These are phyloP conservation scores for Caenorhabditis brenneri DNA, from an alignment of 1,140 invertebrate species.

Conservation along the genomic window DNA sequence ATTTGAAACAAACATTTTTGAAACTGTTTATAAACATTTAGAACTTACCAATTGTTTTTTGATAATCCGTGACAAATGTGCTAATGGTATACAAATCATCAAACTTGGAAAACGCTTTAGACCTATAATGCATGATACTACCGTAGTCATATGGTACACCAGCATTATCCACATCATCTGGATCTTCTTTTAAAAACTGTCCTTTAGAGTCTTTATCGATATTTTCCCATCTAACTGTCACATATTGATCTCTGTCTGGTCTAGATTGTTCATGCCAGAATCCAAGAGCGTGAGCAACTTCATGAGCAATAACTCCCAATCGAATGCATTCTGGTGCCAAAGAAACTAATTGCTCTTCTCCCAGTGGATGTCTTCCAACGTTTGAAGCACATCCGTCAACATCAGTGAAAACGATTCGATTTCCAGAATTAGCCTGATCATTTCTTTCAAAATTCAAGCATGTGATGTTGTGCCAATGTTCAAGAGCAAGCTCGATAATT, in stretches of 20 bases:
- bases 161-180: slow-evolving; percentile 69
- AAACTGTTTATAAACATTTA: neutral
- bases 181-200: slow-evolving; percentile 71
- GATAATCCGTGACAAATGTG: slow-evolving; percentile 68
- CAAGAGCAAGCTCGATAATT: slow-evolving; percentile 70
- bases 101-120: slow-evolving; percentile 69
- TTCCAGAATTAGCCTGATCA: slow-evolving; percentile 46
- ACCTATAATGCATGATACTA: slow-evolving; percentile 70
- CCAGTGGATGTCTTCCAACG: slow-evolving; percentile 68
- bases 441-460: slow-evolving; percentile 68
- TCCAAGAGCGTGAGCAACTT: slow-evolving; percentile 71
- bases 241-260: slow-evolving; percentile 66
- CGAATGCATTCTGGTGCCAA: slow-evolving; percentile 70
- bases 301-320: slow-evolving; percentile 72
- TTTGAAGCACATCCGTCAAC: slow-evolving; percentile 70
- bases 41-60: slow-evolving; percentile 66
- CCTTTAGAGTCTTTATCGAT: slow-evolving; percentile 70
- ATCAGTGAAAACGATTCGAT: slow-evolving; percentile 69
- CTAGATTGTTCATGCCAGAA: slow-evolving; percentile 71
- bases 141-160: slow-evolving; percentile 69
- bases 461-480: slow-evolving; percentile 71
- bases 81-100: slow-evolving; percentile 71
- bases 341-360: slow-evolving; percentile 70
- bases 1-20: no score
- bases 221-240: slow-evolving; percentile 68